Evolutionary conservation across 2,888 invertebrate genomes (phyloP).

Genomic region (Chalcis sispes): DNA sequence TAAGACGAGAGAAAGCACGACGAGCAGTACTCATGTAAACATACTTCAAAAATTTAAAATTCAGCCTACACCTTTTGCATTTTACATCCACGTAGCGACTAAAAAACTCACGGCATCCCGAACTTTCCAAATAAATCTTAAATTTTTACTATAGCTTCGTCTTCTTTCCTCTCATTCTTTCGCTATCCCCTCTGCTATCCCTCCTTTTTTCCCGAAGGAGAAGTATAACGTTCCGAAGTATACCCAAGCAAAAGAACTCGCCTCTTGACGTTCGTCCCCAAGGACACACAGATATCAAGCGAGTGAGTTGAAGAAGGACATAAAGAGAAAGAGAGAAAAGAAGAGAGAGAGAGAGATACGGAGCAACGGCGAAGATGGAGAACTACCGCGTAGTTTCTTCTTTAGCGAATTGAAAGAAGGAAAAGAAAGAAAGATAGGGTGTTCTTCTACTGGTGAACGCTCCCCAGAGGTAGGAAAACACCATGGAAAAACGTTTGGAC

Average conservation of each 20-base stretch:
- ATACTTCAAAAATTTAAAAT: too few relatives aligned
- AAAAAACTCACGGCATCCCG: neutral
- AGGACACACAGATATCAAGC: conserved; percentile 6
- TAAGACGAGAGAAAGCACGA: too few relatives aligned
- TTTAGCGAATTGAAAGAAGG: neutral
- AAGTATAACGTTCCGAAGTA: neutral
- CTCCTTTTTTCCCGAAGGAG: conserved; percentile 10
- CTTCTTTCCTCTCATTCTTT: conserved; percentile 18
- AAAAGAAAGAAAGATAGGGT: conserved; percentile 17
- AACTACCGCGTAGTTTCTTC: conserved; percentile 21
- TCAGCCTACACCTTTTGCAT: too few relatives aligned
- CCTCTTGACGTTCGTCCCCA: conserved; percentile 51
- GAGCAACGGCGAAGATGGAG: conserved; percentile 3
- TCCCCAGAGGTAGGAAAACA: conserved; percentile 24
- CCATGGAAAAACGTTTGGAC: too few relatives aligned
- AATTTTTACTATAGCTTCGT: conserved; percentile 40
- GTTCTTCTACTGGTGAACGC: conserved; percentile 34
- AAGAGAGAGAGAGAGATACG: conserved; percentile 6
- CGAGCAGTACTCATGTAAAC: too few relatives aligned
- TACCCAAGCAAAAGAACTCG: conserved; percentile 38
- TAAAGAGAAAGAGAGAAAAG: neutral
- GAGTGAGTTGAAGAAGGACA: neutral
- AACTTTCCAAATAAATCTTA: conserved; percentile 41
- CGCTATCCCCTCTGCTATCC: neutral
- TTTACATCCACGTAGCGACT: too few relatives aligned